Base-by-base conservation (phyloP, 2,113 vertebrate genomes). In the Catharus fuscescens region DNA sequence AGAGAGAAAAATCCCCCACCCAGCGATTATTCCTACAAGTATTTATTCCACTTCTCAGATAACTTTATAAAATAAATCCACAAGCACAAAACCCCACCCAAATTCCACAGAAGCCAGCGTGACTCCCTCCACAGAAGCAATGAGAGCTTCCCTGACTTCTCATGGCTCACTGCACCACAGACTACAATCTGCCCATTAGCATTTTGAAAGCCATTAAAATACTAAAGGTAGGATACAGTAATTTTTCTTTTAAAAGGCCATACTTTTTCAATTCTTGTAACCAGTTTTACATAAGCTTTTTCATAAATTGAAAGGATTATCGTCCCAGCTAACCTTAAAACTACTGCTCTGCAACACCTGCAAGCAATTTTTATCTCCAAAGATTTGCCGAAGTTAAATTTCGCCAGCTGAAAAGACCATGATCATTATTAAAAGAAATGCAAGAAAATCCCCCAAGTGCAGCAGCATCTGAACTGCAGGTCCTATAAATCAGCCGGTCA, bases 401-500 rank as follows among this genome's bases (percentile, higher is more conserved):
- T 36, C 11, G 6, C 54, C 85, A 88, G 47, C 85, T 88, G 80
- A 86, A 54, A 70, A 64, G 40, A 74, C 29, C n/a, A 12, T 45
- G 56, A 71, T 74, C 67, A 42, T 73, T 70, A 48, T 83, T 90
- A 78, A 83, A 88, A 80, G 50, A 84, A 95, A 92, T 15, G 40
- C 40, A 95, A 59, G 26, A 61, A 92, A 92, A 74, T 47, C 86
- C 67, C 65, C 54, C 74, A 82, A 92, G 90, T 8, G 6, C 48
- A 93, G 76, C 60, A 78, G 76, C 74, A 92, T 90, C 56, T 88
- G 86, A 88, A 65, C 48, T 38, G 40, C 36, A 40, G 61, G 56
- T 53, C 25, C 25, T 81, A 93, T 95, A 96, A 94, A 94, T 88
- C 96, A 94, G 18, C n/a, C 6, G 0, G 36, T 67, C 78, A 91